phyloP scores from a whole-genome alignment of 2,113 vertebrate genomes.

The Aptenodytes forsteri region DNA sequence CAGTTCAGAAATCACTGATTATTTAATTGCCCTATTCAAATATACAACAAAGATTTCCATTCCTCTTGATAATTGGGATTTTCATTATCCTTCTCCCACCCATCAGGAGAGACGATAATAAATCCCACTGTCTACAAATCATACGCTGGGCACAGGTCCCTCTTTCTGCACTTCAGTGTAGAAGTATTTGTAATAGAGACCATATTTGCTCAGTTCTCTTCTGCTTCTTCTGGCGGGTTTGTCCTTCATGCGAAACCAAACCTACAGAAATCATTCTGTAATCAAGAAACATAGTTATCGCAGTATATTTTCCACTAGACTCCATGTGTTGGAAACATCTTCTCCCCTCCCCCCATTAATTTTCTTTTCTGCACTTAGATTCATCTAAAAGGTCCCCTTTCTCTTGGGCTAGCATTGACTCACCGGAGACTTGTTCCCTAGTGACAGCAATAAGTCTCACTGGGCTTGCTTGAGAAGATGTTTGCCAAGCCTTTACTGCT shows the following conservation, averaged over 20 bases:
- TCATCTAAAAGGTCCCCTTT: constrained; percentile 20
- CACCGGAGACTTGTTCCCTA: constrained; percentile 13
- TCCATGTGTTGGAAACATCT: neutral
- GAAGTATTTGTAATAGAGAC: constrained; percentile 63
- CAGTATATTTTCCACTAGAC: constrained; percentile 23
- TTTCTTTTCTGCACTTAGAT: constrained; percentile 26
- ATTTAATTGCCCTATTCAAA: constrained; percentile 14
- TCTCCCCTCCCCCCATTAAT: neutral
- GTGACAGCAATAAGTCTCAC: neutral
- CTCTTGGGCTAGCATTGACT: constrained; percentile 16
- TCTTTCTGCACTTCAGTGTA: constrained; percentile 44
- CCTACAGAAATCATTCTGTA: constrained; percentile 22
- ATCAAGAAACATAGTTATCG: constrained; percentile 41
- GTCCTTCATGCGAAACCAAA: constrained; percentile 10
- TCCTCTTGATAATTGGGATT: constrained; percentile 35
- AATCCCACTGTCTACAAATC: constrained; percentile 32
- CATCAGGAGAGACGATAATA: constrained; percentile 48
- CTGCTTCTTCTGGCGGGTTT: constrained; percentile 39
- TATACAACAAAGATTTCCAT: neutral
- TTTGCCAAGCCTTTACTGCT: constrained; percentile 24
- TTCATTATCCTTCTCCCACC: constrained; percentile 31
- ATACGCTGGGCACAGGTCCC: neutral
- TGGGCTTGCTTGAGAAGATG: constrained; percentile 12
- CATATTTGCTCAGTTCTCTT: constrained; percentile 61
- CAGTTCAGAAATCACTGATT: constrained; percentile 12